Base-by-base conservation (phyloP, 2,888 invertebrate species). In the Mesorhabditis spiculigera region DNA sequence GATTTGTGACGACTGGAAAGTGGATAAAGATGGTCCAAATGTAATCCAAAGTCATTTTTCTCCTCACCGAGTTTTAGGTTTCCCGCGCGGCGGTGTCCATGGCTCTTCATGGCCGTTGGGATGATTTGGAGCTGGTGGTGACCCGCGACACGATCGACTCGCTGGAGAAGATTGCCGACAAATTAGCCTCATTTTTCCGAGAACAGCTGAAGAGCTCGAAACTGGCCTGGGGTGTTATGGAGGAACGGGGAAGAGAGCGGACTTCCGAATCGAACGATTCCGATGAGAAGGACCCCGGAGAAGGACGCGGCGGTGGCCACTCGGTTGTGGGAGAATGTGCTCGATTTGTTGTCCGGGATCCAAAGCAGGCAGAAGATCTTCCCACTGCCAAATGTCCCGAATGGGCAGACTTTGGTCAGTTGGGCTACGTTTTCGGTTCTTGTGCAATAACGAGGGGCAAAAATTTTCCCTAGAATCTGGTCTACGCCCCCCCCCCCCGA, bases 71-170 rank as follows among this genome's bases (percentile, higher is more conserved):
- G 8, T 50, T 50, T 50, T 50, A 50, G 58, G 58, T 50, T 10
- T 13, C 8, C n/a, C 58, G 58, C 58, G 67, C 72, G 0, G 67
- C 69, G 43, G 45, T 72, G 41, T 72, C 69, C 42, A 71, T 82
- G 65, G 74, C 80, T 44, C 70, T 82, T 41, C 66, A 71, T 41
- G 71, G 75, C 4, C 91, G 91, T 74, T 98, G 97, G 97, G 94
- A 95, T 86, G 95, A 93, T 86, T 89, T 97, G 63, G 96, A 98
- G 89, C 90, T 97, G 82, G 92, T 98, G 90, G 95, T 98, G 86
- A 94, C 93, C 5, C 93, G 94, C 87, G 94, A 94, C 66, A 98
- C 97, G 2, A 95, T 96, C 0, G 94, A 94, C 0, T 97, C 98
- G 88, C 89, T 98, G 72, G 89, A 95, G 66, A 97, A 96, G 89